These are phyloP conservation scores for Poeciliopsis turrubarensis DNA, from an alignment of 2,113 vertebrate genomes.

Conservation along the genomic window DNA sequence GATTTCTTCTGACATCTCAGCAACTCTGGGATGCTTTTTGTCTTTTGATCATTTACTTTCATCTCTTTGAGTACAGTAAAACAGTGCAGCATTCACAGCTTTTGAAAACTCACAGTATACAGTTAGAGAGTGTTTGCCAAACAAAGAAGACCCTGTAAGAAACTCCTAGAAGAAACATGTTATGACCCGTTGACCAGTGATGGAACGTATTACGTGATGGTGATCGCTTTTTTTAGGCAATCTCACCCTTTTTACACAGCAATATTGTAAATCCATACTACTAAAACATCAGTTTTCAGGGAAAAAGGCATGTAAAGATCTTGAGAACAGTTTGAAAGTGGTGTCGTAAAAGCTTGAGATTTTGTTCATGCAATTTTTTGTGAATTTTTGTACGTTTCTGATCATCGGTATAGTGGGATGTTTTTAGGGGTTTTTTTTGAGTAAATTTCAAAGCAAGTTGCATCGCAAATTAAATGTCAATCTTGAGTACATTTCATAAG, in stretches of 20 bases:
- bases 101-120: conserved; percentile 30
- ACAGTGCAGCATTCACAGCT: conserved; percentile 30
- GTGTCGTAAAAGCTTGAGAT: too few species aligned
- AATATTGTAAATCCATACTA: conserved; percentile 5
- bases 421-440: not conserved
- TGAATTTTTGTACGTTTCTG: not conserved
- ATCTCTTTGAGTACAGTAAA: conserved; percentile 30
- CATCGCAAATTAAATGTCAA: not conserved
- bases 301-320: too few species aligned
- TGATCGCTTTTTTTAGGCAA: conserved; percentile 42
- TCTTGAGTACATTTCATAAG: not conserved
- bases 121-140: conserved; percentile 25
- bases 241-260: conserved; percentile 15
- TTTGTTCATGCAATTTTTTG: not conserved
- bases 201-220: conserved; percentile 21
- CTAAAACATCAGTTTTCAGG: conserved; percentile 12
- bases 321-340: too few species aligned
- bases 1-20: conserved; percentile 14
- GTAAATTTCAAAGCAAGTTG: not conserved
- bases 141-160: conserved; percentile 14
- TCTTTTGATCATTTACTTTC: conserved; percentile 35
- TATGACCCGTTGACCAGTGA: conserved; percentile 20
- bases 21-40: not conserved
- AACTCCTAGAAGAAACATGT: conserved; percentile 18
- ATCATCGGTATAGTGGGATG: not conserved